Evolutionary conservation across 1,140 invertebrate species (phyloP), one percentile per base, ranked within the genome.

Genomic region (Lucilia sericata): DNA sequence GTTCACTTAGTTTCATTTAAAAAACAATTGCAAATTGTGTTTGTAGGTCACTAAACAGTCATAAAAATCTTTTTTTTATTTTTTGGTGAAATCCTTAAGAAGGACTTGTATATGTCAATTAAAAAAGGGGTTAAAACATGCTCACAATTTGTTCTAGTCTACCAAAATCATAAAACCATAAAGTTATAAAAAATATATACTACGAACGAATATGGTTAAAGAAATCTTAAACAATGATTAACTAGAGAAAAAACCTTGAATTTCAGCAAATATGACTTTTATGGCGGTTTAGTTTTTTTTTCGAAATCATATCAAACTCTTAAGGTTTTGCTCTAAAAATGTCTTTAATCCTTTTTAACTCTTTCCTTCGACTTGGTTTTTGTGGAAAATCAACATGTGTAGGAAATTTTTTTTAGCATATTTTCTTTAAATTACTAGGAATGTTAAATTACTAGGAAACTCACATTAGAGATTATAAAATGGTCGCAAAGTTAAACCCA

Each of bases 1-100:
- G 19, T 82, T 65, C 81, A 82, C 60, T 82, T 82, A 82, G 76
- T 80, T 80, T 80, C 42, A 49, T 80, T 80, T 80, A 70, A 60
- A 51, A 83, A 83, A 83, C 82, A 83, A 83, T 83, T 83, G 82
- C 70, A 83, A 83, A 83, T 83, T 83, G 82, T 83, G 36, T 83
- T 83, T 83, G 65, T 83, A 83, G 82, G 70, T 74, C 82, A 83
- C 51, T 34, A 25, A 51, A 49, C 13, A 19, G 76, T 12, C 76
- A 49, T 51, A 51, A 80, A 80, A 49, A 78, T 14, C 25, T 30
- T 30, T 30, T 42, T 42, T 8, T 42, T 10, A 7, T 0, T 42
- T 42, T 42, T 42, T 42, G 2, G 42, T 42, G 42, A 42, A 42
- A 42, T 42, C 42, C 42, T 42, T 42, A 42, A 42, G 10, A 42